Conservation (phyloP, 2,797 vertebrate species). For the Hypotaenidia philippensis region DNA sequence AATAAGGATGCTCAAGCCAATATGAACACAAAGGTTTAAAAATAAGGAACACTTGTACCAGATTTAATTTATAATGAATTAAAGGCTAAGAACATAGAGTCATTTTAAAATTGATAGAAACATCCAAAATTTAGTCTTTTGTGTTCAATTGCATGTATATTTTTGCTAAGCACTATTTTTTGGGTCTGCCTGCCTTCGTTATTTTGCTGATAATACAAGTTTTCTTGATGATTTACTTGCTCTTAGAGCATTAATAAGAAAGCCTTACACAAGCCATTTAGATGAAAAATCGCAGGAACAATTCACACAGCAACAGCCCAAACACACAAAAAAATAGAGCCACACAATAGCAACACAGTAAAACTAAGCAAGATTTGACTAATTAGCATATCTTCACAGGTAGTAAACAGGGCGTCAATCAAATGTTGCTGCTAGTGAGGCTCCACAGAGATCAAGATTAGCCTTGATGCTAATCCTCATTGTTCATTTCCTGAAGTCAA, state of each 20-base stretch:
- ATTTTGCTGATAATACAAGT: conserved; percentile 32
- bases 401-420: neutral
- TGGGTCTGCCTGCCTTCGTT: neutral
- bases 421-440: neutral
- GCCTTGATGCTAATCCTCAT: neutral
- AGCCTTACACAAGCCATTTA: conserved; percentile 40
- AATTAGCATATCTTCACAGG: neutral
- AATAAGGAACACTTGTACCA: neutral
- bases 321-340: neutral
- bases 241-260: conserved; percentile 20
- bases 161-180: neutral
- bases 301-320: conserved; percentile 11
- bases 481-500: conserved; percentile 20
- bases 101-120: neutral
- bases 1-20: neutral
- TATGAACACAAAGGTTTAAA: neutral
- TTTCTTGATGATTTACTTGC: conserved; percentile 29
- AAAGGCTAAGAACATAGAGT: neutral
- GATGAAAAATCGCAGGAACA: conserved; percentile 52
- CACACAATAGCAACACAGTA: neutral
- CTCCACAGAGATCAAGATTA: conserved; percentile 17
- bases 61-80: neutral
- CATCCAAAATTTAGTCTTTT: neutral
- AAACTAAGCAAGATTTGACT: neutral
- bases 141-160: neutral